A percentile compares a stretch with the other conserved stretches of the same genome.
Conservation (phyloP, 2,888 invertebrate genomes). For the Heteromyza rotundicornis region DNA sequence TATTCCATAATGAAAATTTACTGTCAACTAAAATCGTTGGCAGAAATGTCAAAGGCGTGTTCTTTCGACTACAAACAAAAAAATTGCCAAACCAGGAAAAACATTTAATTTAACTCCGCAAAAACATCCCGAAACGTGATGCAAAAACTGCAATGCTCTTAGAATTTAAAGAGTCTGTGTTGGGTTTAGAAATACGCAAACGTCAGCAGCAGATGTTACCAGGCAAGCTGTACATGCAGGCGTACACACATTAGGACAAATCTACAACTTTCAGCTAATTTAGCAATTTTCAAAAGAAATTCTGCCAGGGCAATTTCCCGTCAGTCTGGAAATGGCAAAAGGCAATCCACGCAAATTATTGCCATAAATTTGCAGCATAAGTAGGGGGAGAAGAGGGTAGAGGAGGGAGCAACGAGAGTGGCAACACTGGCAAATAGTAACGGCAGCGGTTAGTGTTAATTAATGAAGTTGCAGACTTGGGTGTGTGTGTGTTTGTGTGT, state of each 20-base stretch:
- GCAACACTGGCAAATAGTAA: not conserved
- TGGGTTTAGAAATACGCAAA: not conserved
- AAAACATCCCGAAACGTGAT: not conserved
- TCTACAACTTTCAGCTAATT: not conserved
- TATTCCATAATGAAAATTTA: too few relatives aligned
- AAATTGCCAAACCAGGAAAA: not conserved
- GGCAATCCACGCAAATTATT: not conserved
- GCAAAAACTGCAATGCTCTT: not conserved
- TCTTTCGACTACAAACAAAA: too few relatives aligned
- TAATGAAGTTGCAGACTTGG: not conserved
- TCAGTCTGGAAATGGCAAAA: not conserved
- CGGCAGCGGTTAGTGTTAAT: not conserved
- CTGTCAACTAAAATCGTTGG: too few relatives aligned
- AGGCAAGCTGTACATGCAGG: too few relatives aligned
- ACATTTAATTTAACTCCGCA: not conserved
- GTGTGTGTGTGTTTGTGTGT: not conserved
- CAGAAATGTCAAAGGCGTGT: too few relatives aligned
- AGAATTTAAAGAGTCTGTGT: not conserved
- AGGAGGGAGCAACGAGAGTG: not conserved
- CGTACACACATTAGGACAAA: not conserved
- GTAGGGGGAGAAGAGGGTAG: not conserved
- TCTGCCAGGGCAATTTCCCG: not conserved
- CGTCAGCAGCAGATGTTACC: not conserved
- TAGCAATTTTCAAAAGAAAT: not conserved
- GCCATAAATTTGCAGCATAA: not conserved